Base-by-base conservation (phyloP, 2,888 invertebrate species). In the Hesperia comma region DNA sequence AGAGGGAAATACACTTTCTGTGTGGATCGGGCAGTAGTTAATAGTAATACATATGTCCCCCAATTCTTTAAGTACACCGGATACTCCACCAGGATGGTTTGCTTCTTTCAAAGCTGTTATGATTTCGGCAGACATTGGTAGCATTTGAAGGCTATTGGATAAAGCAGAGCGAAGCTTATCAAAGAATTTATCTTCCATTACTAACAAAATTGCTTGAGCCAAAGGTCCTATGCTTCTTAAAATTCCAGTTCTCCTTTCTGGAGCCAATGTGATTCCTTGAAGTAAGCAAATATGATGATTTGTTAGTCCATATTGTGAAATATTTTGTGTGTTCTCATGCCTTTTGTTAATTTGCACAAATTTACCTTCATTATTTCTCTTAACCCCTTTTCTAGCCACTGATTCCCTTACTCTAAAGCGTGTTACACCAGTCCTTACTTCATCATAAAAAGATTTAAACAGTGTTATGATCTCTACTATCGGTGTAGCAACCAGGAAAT, bases 31-130 rank as follows among this genome's bases (percentile, higher is more conserved):
- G 72, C 70, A 19, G 76, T 73, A 4, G 75, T 75, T 0, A 77
- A n/a, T 0, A 77, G 4, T n/a, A 77, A n/a, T n/a, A n/a, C n/a
- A 26, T 0, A 76, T 76, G 60, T 75, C 75, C 0, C 75, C 74
- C 7, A 77, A n/a, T n/a, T n/a, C n/a, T n/a, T n/a, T n/a, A n/a
- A n/a, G n/a, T n/a, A n/a, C n/a, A n/a, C n/a, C n/a, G n/a, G n/a
- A n/a, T n/a, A n/a, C n/a, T n/a, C n/a, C n/a, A n/a, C n/a, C n/a
- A n/a, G n/a, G n/a, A n/a, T n/a, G n/a, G n/a, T n/a, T n/a, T n/a
- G n/a, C n/a, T n/a, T n/a, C n/a, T n/a, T n/a, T n/a, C n/a, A n/a
- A n/a, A n/a, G n/a, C n/a, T n/a, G n/a, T n/a, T n/a, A n/a, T n/a
- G n/a, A n/a, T n/a, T n/a, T n/a, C n/a, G n/a, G n/a, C n/a, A n/a